Conservation (phyloP, 1,140 invertebrate genomes). For the Euwallacea fornicatus region DNA sequence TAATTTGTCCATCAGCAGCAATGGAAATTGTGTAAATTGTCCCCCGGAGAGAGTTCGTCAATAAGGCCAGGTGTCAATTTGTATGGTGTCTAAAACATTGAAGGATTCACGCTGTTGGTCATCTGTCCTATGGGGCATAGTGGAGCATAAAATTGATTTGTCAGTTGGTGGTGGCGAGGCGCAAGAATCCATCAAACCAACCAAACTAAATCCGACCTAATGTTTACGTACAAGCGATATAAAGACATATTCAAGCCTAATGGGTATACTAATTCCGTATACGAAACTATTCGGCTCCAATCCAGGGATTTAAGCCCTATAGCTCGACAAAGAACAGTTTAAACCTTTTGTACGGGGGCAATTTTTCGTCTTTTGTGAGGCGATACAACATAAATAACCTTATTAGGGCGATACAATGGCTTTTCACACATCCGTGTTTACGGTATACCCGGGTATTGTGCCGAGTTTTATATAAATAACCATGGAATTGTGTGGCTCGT, state of each 20-base stretch:
- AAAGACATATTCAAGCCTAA: conserved; percentile 31
- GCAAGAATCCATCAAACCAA: conserved; percentile 19
- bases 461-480: conserved; percentile 28
- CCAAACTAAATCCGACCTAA: conserved; percentile 23
- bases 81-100: too few species aligned
- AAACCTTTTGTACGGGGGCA: conserved; percentile 34
- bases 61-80: too few species aligned
- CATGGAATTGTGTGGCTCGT: neutral
- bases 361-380: conserved; percentile 37
- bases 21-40: too few species aligned
- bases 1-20: too few species aligned
- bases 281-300: conserved; percentile 19
- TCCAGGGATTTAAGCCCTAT: conserved; percentile 21
- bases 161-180: neutral
- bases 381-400: conserved; percentile 41
- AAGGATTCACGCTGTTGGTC: too few species aligned
- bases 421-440: conserved; percentile 41
- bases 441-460: conserved; percentile 26
- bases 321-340: conserved; percentile 31
- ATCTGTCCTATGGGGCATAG: too few species aligned
- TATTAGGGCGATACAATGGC: conserved; percentile 37
- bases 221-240: conserved; percentile 27
- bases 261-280: conserved; percentile 30
- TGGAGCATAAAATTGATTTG: too few species aligned
- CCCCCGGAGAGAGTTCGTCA: too few species aligned